phyloP scores from a whole-genome alignment of 2,797 vertebrate genomes.

The Orestias chungarensis region DNA sequence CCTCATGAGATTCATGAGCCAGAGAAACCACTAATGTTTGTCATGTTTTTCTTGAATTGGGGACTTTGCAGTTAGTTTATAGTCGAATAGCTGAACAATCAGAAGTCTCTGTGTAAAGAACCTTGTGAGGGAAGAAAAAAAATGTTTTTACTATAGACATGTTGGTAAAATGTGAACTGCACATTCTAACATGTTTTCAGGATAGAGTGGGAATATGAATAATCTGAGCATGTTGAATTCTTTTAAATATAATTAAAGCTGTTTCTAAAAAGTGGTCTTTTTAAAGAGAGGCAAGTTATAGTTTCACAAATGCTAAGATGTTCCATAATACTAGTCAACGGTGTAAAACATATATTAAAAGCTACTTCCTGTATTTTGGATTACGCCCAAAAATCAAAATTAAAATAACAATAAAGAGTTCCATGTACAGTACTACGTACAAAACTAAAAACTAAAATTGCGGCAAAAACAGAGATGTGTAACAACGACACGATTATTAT shows the following conservation, averaged over 20 bases:
- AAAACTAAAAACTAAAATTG: too few species aligned
- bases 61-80: neutral
- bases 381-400: too few species aligned
- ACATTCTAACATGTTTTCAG: neutral
- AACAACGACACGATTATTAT: too few species aligned
- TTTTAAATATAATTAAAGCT: too few species aligned
- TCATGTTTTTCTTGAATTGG: constrained; percentile 25
- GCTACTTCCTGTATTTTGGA: neutral
- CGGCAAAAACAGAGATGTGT: too few species aligned
- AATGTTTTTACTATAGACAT: neutral
- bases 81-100: neutral
- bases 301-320: neutral
- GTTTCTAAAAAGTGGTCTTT: too few species aligned
- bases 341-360: neutral
- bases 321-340: neutral
- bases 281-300: neutral
- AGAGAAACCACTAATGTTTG: constrained; percentile 33
- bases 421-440: too few species aligned
- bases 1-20: constrained; percentile 30
- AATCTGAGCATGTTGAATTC: neutral
- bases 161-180: neutral
- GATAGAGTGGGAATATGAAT: neutral
- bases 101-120: neutral
- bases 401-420: too few species aligned
- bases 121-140: neutral